Percentiles rank a stretch among this genome's conserved stretches.
Conservation (phyloP, 2,113 vertebrate genomes). For the Arizona elegans region DNA sequence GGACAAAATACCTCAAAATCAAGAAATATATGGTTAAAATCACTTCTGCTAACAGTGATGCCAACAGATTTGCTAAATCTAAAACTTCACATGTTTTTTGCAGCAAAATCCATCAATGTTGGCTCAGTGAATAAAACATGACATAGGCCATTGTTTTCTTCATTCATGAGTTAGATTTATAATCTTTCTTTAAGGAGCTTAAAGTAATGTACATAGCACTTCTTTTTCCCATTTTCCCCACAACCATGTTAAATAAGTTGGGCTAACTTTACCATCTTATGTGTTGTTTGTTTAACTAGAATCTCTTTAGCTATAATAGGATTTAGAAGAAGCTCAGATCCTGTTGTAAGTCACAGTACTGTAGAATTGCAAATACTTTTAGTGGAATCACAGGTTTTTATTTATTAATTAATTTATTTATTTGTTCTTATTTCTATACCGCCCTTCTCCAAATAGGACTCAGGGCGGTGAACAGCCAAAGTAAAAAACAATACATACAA, state of each 20-base stretch:
- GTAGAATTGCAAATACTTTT: neutral
- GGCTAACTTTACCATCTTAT: neutral
- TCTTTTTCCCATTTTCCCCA: neutral
- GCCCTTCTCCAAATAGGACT: too few species aligned
- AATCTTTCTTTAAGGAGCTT: neutral
- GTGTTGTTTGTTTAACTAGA: neutral
- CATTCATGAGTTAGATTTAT: neutral
- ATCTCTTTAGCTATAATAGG: neutral
- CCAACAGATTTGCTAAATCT: neutral
- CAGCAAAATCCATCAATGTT: neutral
- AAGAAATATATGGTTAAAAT: neutral
- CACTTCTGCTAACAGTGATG: neutral
- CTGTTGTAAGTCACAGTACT: neutral
- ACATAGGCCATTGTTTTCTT: neutral
- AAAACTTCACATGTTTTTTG: neutral
- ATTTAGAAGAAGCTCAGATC: neutral
- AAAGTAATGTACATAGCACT: neutral
- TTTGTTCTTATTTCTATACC: too few species aligned
- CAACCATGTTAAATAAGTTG: neutral
- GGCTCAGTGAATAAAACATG: neutral
- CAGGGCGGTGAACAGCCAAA: too few species aligned
- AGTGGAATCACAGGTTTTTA: neutral
- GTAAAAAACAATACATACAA: too few species aligned
- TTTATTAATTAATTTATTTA: too few species aligned
- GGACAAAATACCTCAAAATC: neutral